Base-by-base conservation (phyloP, 2,888 invertebrate genomes). In the Ectemnius lituratus region DNA sequence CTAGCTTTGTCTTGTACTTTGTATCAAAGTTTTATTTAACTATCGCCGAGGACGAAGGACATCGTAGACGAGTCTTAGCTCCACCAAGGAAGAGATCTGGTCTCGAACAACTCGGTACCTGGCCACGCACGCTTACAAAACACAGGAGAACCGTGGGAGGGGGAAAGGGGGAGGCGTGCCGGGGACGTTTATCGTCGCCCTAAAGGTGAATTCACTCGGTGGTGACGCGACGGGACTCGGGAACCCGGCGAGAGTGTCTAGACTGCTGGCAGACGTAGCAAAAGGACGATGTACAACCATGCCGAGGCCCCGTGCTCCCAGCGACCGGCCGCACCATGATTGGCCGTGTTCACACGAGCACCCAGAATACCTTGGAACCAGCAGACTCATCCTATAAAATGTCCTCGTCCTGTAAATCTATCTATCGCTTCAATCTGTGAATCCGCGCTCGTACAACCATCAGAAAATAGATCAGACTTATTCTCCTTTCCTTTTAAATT, bases 261-360 rank as follows among this genome's bases (percentile, higher is more conserved):
- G 88, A 88, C 88, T 85, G 86, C 84, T 82, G 85, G 87, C 88
- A 88, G 87, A 87, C 88, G 84, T 85, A 84, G 86, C 86, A 88
- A 88, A 88, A 88, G 87, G 84, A 88, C 85, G 85, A 86, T 83
- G 79, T 81, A 80, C 82, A 73, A 75, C 52, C 62, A 58, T 69
- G 67, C 70, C 70, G 70, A 65, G 78, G 65, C 62, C 70, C 75
- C 73, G 76, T 78, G 76, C 74, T 72, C 52, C 70, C 52, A 73
- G 69, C 16, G 16, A 14, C 75, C 67, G 71, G 72, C 73, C 66
- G 67, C 76, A 65, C 73, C 70, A 63, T 72, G 73, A 76, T 76
- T 81, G 76, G 75, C 76, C 73, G 70, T 75, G 73, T 65, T 74
- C 72, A 65, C 75, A 62, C 73, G 75, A 70, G 63, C 69, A 70